A percentile compares a stretch with the other conserved stretches of the same genome.
These are phyloP conservation scores for Alca torda DNA, from an alignment of 2,797 vertebrate genomes.

Conservation along the genomic window DNA sequence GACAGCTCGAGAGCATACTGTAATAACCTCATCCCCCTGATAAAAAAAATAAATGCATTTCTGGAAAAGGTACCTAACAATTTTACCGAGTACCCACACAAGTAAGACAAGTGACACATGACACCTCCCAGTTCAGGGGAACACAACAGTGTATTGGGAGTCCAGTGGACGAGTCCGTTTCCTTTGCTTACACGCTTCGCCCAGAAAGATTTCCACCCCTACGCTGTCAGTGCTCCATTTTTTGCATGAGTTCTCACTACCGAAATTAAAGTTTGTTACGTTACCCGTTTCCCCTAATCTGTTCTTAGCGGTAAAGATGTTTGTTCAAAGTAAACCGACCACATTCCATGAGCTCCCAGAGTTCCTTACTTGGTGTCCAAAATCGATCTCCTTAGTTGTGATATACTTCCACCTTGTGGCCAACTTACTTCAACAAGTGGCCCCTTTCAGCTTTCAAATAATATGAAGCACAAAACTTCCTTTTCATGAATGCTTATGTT, in stretches of 20 bases:
- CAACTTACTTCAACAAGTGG: background rate
- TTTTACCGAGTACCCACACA: background rate
- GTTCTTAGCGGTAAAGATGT: background rate
- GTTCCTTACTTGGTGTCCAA: no score
- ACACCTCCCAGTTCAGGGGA: background rate
- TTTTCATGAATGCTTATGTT: accelerated
- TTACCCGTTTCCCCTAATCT: background rate
- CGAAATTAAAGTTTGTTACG: background rate
- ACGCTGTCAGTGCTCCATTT: background rate
- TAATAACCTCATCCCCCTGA: background rate
- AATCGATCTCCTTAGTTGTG: background rate
- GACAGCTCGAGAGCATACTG: background rate
- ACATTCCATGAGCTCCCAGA: background rate
- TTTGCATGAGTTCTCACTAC: background rate
- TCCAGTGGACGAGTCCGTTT: background rate
- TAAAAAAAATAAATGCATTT: background rate
- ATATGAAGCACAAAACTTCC: accelerated
- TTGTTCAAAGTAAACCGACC: accelerated
- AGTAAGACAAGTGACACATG: background rate
- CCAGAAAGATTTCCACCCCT: background rate
- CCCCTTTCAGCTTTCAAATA: accelerated
- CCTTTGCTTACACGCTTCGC: background rate
- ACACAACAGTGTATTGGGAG: background rate
- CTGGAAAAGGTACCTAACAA: background rate
- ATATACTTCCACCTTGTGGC: constrained; percentile 40